These are phyloP conservation scores for Hedya salicella DNA, from an alignment of 2,888 invertebrate genomes.

Conservation along the genomic window DNA sequence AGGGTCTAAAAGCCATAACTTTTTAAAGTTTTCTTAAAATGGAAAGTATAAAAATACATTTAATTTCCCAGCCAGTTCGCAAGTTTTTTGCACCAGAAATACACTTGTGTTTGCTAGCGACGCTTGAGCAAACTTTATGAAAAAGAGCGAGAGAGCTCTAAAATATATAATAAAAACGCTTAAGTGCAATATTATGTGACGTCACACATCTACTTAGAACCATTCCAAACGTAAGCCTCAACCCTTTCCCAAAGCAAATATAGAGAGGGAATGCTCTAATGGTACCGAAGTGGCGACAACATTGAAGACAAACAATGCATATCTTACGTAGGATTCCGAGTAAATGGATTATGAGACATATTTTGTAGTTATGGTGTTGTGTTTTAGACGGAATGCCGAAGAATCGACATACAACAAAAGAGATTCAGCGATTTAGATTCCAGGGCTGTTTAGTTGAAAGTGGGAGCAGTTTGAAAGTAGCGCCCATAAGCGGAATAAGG, in stretches of 20 bases:
- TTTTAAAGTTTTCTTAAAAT: too few relatives aligned
- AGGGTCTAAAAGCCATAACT: too few relatives aligned
- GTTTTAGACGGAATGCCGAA: not conserved
- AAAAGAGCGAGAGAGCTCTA: slow-evolving; percentile 8
- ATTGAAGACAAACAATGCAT: slow-evolving; percentile 61
- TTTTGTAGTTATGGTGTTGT: slow-evolving; percentile 10
- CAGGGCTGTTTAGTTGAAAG: too few relatives aligned
- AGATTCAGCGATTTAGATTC: too few relatives aligned
- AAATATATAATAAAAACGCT: slow-evolving; percentile 22
- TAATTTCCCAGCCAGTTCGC: too few relatives aligned
- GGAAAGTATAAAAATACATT: too few relatives aligned
- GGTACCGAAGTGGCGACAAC: slow-evolving; percentile 59
- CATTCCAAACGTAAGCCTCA: slow-evolving; percentile 43
- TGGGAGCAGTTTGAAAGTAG: too few relatives aligned
- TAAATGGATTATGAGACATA: slow-evolving; percentile 42
- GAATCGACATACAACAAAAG: not conserved
- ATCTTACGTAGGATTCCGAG: slow-evolving; percentile 51
- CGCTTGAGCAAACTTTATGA: not conserved
- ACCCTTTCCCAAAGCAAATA: slow-evolving; percentile 56
- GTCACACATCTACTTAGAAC: slow-evolving; percentile 46
- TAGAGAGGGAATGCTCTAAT: slow-evolving; percentile 61
- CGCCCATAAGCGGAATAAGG: too few relatives aligned
- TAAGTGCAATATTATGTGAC: slow-evolving; percentile 45
- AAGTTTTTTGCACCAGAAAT: too few relatives aligned
- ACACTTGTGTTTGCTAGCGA: not conserved